Conservation (phyloP, 2,797 vertebrate genomes). For the Helostoma temminkii region DNA sequence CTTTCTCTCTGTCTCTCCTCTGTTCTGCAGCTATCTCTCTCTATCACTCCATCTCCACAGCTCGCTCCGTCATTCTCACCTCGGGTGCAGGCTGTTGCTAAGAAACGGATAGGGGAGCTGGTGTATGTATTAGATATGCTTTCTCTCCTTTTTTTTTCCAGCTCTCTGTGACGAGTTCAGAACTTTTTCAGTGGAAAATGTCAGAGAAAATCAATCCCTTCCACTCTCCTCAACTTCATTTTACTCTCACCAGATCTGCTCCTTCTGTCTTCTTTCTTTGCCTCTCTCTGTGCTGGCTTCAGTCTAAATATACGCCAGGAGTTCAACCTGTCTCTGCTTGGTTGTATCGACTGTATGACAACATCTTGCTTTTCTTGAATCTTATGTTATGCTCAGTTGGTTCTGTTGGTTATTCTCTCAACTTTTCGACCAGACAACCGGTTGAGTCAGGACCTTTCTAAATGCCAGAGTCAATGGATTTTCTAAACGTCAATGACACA, state of each 20-base stretch:
- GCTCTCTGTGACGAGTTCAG: conserved; percentile 60
- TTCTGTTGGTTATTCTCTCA: background rate
- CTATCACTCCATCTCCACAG: conserved; percentile 57
- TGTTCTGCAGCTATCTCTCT: conserved; percentile 49
- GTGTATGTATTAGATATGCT: conserved; percentile 75
- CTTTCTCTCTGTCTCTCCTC: conserved; percentile 30
- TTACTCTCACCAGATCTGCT: conserved; percentile 47
- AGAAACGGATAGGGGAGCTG: conserved; percentile 75
- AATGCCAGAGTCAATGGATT: background rate
- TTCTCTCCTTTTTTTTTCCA: conserved; percentile 50
- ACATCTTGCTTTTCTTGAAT: conserved; percentile 44
- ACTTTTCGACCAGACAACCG: background rate
- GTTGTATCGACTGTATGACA: conserved; percentile 28
- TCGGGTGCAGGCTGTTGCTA: conserved; percentile 83
- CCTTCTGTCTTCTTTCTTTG: conserved; percentile 17
- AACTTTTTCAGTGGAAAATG: conserved; percentile 71
- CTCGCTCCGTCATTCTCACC: conserved; percentile 57
- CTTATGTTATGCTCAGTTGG: background rate
- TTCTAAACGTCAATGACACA: background rate
- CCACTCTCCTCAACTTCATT: conserved; percentile 66
- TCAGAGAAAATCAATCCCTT: conserved; percentile 74
- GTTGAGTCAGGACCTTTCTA: background rate
- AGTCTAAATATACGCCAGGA: conserved; percentile 68
- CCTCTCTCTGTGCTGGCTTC: conserved; percentile 14
- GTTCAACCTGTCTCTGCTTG: conserved; percentile 28